Conservation (phyloP, 1,140 invertebrate species). For the Sycophaga agraensis region DNA sequence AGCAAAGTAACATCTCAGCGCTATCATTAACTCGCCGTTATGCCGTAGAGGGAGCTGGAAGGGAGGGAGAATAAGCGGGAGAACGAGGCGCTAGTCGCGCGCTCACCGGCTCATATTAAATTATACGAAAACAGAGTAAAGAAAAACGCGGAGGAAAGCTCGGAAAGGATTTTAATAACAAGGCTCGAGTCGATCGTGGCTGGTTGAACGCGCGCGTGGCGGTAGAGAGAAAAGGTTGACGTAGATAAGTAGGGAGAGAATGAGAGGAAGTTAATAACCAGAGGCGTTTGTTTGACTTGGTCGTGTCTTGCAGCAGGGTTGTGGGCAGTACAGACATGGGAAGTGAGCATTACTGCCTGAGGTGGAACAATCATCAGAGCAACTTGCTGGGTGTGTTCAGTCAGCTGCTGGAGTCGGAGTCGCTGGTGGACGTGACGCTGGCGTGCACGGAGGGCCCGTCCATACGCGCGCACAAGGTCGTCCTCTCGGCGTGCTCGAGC, state of each 20-base stretch:
- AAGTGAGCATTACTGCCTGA: conserved; percentile 94
- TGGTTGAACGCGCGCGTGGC: neutral
- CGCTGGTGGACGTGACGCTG: conserved; percentile 92
- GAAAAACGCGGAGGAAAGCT: neutral
- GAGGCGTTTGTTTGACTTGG: neutral
- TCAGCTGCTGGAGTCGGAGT: conserved; percentile 90
- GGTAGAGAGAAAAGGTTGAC: neutral
- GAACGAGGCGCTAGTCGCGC: too few relatives aligned
- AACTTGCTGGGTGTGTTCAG: conserved; percentile 92
- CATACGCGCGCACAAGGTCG: conserved; percentile 93
- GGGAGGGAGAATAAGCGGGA: too few relatives aligned
- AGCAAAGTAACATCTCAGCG: conserved; percentile 16
- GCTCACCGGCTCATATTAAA: neutral
- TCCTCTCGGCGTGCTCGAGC: conserved; percentile 90
- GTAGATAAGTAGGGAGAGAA: too few relatives aligned
- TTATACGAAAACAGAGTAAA: neutral
- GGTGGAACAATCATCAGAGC: conserved; percentile 95
- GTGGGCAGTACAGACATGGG: conserved; percentile 88
- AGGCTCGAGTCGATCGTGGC: too few relatives aligned
- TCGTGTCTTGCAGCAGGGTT: conserved; percentile 63
- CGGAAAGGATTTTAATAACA: neutral
- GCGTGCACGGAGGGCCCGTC: conserved; percentile 91
- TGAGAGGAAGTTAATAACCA: neutral
- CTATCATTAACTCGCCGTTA: conserved; percentile 11
- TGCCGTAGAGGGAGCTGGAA: too few relatives aligned